phyloP scores from a whole-genome alignment of 2,113 vertebrate species.

The Pachypanchax playfairii region DNA sequence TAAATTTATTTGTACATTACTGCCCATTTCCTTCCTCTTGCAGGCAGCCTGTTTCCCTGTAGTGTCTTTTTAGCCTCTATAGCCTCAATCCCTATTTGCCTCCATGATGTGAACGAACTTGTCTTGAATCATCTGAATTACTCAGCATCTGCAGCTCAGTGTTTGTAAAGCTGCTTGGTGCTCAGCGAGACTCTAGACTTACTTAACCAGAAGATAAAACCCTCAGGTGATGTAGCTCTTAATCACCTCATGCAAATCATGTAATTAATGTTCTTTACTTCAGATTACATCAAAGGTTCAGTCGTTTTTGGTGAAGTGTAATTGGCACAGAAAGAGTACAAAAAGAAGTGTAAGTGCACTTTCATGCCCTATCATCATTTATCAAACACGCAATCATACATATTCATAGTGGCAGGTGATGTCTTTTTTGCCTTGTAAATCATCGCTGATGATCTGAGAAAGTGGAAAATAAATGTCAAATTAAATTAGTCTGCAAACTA shows the following conservation, averaged over 20 bases:
- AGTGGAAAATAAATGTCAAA: conserved; percentile 39
- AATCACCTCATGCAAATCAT: conserved; percentile 66
- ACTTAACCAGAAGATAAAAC: conserved; percentile 41
- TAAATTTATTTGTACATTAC: conserved; percentile 7
- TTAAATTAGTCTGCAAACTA: conserved; percentile 29
- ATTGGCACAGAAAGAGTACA: conserved; percentile 45
- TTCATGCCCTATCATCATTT: conserved; percentile 60
- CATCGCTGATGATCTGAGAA: conserved; percentile 36
- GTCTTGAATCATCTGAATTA: conserved; percentile 35
- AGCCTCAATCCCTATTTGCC: conserved; percentile 28
- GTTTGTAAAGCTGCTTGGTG: conserved; percentile 32
- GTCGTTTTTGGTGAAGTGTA: conserved; percentile 49
- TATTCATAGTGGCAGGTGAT: conserved; percentile 56
- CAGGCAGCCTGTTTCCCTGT: conserved; percentile 3
- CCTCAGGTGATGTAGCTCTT: conserved; percentile 56
- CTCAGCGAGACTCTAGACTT: conserved; percentile 30
- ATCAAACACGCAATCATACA: conserved; percentile 57
- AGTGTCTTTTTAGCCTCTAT: too few species aligned
- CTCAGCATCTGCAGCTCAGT: conserved; percentile 12
- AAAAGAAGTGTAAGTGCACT: conserved; percentile 31
- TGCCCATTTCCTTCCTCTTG: conserved; percentile 12
- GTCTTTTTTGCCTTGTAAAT: conserved; percentile 45
- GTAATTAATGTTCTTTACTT: conserved; percentile 60
- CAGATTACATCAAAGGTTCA: conserved; percentile 66
- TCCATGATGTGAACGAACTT: conserved; percentile 21